These are phyloP conservation scores for Lasioglossum vierecki DNA, from an alignment of 2,888 invertebrate genomes.

Conservation along the genomic window DNA sequence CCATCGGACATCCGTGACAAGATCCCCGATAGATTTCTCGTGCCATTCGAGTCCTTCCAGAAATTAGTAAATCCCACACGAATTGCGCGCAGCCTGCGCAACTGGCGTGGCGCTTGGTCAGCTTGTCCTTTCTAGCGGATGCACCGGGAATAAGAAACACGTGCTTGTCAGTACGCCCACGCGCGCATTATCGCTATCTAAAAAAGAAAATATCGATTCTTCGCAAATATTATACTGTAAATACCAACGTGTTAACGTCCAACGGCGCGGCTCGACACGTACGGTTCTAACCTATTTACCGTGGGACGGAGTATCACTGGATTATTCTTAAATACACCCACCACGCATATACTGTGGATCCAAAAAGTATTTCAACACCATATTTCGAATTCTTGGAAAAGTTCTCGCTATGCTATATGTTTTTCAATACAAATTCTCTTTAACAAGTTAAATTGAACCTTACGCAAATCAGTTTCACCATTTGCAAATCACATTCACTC, in stretches of 20 bases:
- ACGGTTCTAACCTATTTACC: conserved; percentile 18
- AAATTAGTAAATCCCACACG: conserved; percentile 81
- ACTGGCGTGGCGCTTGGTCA: conserved; percentile 56
- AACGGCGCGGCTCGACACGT: not conserved
- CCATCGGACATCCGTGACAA: conserved; percentile 68
- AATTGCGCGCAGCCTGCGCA: conserved; percentile 62
- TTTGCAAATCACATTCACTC: too few relatives aligned
- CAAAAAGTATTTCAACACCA: not conserved
- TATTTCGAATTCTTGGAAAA: not conserved
- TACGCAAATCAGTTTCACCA: too few relatives aligned
- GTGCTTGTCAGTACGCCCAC: conserved; percentile 49
- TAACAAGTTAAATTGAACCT: too few relatives aligned
- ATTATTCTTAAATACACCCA: conserved; percentile 21
- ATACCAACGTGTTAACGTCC: conserved; percentile 38
- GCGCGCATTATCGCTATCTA: conserved; percentile 52
- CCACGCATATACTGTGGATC: not conserved
- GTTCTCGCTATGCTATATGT: not conserved
- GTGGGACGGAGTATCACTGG: conserved; percentile 23
- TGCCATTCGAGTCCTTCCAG: conserved; percentile 71
- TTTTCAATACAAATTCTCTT: too few relatives aligned
- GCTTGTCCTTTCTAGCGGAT: conserved; percentile 65
- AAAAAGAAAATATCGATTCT: conserved; percentile 49
- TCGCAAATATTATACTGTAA: conserved; percentile 53
- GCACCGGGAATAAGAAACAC: conserved; percentile 73
- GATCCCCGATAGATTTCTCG: conserved; percentile 64